Percentiles rank a stretch among this genome's conserved stretches.
Evolutionary conservation across 2,888 invertebrate species (phyloP).

Genomic region (Alloscopus bannaensis): DNA sequence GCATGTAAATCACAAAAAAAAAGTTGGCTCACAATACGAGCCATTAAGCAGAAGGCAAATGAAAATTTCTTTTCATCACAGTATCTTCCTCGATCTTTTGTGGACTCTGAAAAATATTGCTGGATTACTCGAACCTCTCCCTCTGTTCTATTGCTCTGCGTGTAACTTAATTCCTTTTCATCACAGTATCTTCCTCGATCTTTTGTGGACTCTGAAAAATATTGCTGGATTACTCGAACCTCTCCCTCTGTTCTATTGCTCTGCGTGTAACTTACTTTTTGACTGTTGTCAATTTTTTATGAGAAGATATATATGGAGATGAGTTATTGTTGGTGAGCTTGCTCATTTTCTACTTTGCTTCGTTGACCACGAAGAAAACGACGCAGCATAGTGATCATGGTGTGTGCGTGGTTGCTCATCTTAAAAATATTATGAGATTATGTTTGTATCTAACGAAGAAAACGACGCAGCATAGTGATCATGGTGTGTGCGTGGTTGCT

Average conservation of each 20-base stretch:
- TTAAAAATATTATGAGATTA: no score
- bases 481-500: no score
- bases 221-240: constrained; percentile 38
- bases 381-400: no score
- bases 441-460: no score
- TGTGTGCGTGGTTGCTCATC: no score
- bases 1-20: constrained; percentile 18
- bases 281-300: constrained; percentile 40
- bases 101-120: constrained; percentile 31
- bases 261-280: no score
- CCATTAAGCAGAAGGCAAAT: constrained; percentile 24
- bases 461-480: no score
- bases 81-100: constrained; percentile 47
- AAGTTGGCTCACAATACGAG: constrained; percentile 9
- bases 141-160: no score
- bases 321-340: constrained; percentile 50
- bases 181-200: constrained; percentile 38
- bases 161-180: constrained; percentile 42
- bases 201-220: constrained; percentile 37
- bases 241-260: no score
- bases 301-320: constrained; percentile 42
- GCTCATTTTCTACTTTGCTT: constrained; percentile 40
- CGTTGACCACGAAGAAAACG: background rate
- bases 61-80: constrained; percentile 33
- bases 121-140: no score